phyloP scores from a whole-genome alignment of 23 tunicate species.

The Trididemnum clinides region DNA sequence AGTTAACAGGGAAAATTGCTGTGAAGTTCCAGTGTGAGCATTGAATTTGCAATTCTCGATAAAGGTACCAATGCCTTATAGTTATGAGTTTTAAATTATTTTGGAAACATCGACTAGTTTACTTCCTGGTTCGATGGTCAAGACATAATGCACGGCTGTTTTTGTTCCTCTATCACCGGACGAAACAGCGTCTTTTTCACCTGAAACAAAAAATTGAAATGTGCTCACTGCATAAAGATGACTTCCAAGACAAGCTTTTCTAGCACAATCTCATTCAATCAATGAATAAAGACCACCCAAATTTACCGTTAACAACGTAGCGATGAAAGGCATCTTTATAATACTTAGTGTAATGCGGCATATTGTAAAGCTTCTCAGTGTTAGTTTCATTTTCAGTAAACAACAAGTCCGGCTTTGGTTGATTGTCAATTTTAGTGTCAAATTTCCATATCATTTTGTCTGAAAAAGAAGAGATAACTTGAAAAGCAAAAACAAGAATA shows the following conservation, averaged over 20 bases:
- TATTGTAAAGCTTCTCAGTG: slow-evolving; percentile 54
- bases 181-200: slow-evolving; percentile 73
- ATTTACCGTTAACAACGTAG: slow-evolving; percentile 74
- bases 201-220: slow-evolving; percentile 49
- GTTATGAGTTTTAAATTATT: too few species aligned
- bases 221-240: too few species aligned
- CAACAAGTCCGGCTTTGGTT: slow-evolving; percentile 42
- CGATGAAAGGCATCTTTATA: slow-evolving; percentile 86
- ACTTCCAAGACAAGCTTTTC: too few species aligned
- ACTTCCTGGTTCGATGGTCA: slow-evolving; percentile 83
- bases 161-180: slow-evolving; percentile 71
- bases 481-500: too few species aligned
- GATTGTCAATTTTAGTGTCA: slow-evolving; percentile 7
- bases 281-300: too few species aligned
- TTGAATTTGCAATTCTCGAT: too few species aligned
- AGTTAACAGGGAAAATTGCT: too few species aligned
- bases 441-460: slow-evolving; percentile 68
- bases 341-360: slow-evolving; percentile 59
- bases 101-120: too few species aligned
- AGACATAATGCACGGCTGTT: slow-evolving; percentile 74
- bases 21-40: too few species aligned
- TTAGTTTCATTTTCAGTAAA: slow-evolving; percentile 93
- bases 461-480: too few species aligned
- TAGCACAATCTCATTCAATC: too few species aligned
- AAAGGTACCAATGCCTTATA: too few species aligned